These are phyloP conservation scores for Tragelaphus imberbis DNA, from an alignment of 2,113 vertebrate species.

Conservation along the genomic window DNA sequence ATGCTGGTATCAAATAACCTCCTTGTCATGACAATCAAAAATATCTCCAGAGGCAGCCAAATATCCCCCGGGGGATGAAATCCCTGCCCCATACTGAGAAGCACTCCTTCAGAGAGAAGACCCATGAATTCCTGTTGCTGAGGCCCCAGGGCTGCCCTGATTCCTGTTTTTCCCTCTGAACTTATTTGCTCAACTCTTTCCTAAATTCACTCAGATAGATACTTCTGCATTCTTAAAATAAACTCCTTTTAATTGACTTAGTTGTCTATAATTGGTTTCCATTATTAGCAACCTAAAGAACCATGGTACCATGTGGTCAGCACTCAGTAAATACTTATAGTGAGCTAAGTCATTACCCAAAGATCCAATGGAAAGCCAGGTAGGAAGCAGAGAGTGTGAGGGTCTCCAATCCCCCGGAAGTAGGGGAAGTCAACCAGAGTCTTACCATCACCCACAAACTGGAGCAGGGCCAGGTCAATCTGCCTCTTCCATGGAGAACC, in stretches of 20 bases:
- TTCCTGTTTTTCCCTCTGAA: neutral
- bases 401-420: neutral
- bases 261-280: neutral
- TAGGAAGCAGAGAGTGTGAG: neutral
- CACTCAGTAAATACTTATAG: neutral
- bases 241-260: neutral
- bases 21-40: neutral
- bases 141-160: neutral
- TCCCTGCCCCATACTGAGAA: neutral
- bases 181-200: neutral
- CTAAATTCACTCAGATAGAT: neutral
- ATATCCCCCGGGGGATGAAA: neutral
- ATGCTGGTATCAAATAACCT: neutral
- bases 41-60: neutral
- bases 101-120: neutral
- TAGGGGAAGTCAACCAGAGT: neutral
- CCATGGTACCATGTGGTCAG: neutral
- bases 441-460: conserved; percentile 98
- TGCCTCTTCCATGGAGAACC: conserved; percentile 97
- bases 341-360: neutral
- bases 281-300: neutral
- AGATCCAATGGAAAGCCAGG: neutral
- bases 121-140: neutral
- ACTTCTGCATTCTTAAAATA: neutral
- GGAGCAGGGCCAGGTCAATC: conserved; percentile 95